These are phyloP conservation scores for Rhyacophila evoluta DNA, from an alignment of 2,888 invertebrate species.

Conservation along the genomic window DNA sequence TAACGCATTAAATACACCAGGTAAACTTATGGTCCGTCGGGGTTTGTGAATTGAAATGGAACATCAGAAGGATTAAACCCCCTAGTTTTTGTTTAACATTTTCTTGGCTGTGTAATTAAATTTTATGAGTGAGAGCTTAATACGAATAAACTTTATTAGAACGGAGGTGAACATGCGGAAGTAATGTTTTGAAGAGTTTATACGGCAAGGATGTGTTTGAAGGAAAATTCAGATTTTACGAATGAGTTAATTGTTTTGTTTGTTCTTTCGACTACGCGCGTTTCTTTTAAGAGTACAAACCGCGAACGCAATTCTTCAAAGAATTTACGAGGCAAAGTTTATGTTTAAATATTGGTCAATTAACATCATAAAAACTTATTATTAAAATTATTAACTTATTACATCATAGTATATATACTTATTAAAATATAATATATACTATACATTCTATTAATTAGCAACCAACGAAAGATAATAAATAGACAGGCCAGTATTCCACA, in stretches of 20 bases:
- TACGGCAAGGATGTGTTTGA: constrained; percentile 29
- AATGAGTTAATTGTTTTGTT: constrained; percentile 40
- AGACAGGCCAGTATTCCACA: too few species aligned
- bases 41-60: constrained; percentile 52
- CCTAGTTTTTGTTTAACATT: constrained; percentile 52
- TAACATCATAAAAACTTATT: too few species aligned
- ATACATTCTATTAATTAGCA: too few species aligned
- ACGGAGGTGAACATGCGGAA: constrained; percentile 47
- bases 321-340: background rate
- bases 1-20: constrained; percentile 47
- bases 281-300: background rate
- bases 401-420: too few species aligned
- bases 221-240: constrained; percentile 42
- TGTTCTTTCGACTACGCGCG: background rate
- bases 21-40: constrained; percentile 48
- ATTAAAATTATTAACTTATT: too few species aligned
- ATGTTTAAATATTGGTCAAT: too few species aligned
- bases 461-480: too few species aligned
- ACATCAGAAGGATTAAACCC: constrained; percentile 51
- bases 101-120: constrained; percentile 52
- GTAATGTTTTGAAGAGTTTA: constrained; percentile 40
- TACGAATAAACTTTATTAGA: constrained; percentile 49
- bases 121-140: constrained; percentile 51
- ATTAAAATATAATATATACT: too few species aligned
- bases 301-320: background rate